phyloP scores from a whole-genome alignment of 2,888 invertebrate genomes.

The Tetragonisca angustula region DNA sequence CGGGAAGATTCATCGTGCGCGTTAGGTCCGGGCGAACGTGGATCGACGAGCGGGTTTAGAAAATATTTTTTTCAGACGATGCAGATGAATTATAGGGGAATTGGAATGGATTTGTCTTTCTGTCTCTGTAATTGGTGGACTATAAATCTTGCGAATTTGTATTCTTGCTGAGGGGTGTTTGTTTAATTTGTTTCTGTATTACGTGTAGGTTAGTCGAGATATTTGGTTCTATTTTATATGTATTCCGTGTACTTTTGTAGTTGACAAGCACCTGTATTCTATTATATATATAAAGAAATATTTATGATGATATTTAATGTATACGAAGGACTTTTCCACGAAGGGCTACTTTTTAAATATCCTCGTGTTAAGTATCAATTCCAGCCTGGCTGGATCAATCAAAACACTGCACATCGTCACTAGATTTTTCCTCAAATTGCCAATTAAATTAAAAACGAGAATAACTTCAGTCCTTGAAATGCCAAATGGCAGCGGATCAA shows the following conservation, averaged over 20 bases:
- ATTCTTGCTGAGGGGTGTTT: neutral
- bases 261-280: neutral
- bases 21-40: neutral
- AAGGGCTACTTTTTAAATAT: too few species aligned
- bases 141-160: neutral
- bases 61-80: neutral
- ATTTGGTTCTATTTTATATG: too few species aligned
- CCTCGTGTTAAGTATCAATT: too few species aligned
- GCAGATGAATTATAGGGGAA: neutral
- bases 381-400: neutral
- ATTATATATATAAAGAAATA: neutral
- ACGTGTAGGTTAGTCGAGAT: too few species aligned
- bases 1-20: neutral
- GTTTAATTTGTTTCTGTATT: too few species aligned
- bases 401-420: neutral
- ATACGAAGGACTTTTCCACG: too few species aligned
- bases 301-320: too few species aligned
- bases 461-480: neutral
- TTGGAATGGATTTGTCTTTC: neutral
- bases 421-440: neutral
- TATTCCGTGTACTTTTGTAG: neutral
- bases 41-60: neutral
- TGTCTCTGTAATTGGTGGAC: neutral
- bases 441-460: neutral
- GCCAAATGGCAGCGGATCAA: neutral